Evolutionary conservation across 2,888 invertebrate genomes (phyloP).

Genomic region (Microdon myrmicae): DNA sequence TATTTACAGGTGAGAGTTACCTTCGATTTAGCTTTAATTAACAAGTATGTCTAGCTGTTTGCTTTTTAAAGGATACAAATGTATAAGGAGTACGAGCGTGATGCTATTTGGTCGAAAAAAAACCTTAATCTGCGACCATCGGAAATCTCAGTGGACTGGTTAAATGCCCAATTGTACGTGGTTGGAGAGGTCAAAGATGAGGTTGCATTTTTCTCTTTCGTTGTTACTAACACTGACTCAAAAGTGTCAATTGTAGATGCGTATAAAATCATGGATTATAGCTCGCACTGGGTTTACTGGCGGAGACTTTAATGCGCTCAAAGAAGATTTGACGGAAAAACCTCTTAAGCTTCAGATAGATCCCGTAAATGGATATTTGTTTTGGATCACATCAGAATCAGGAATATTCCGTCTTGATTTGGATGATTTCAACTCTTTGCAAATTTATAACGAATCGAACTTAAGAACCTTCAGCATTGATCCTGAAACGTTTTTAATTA

Average conservation of each 20-base stretch:
- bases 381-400: constrained; percentile 76
- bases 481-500: constrained; percentile 55
- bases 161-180: constrained; percentile 85
- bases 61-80: constrained; percentile 49
- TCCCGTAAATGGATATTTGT: constrained; percentile 91
- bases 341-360: constrained; percentile 89
- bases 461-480: constrained; percentile 53
- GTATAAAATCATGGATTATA: constrained; percentile 75
- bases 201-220: constrained; percentile 53
- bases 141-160: constrained; percentile 87
- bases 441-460: constrained; percentile 14
- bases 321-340: constrained; percentile 75
- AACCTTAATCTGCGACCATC: constrained; percentile 71
- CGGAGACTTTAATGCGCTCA: constrained; percentile 74
- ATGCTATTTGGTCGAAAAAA: constrained; percentile 70
- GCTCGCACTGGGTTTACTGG: constrained; percentile 81
- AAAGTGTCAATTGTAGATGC: constrained; percentile 56
- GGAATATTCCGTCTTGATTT: constrained; percentile 83
- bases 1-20: constrained; percentile 68
- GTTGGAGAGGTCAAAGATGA: constrained; percentile 76
- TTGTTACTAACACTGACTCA: background rate
- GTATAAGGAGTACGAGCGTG: constrained; percentile 48
- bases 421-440: constrained; percentile 70
- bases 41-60: constrained; percentile 22
- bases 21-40: background rate